These are phyloP conservation scores for Galeruca laticollis DNA, from an alignment of 2,888 invertebrate species.

Conservation along the genomic window DNA sequence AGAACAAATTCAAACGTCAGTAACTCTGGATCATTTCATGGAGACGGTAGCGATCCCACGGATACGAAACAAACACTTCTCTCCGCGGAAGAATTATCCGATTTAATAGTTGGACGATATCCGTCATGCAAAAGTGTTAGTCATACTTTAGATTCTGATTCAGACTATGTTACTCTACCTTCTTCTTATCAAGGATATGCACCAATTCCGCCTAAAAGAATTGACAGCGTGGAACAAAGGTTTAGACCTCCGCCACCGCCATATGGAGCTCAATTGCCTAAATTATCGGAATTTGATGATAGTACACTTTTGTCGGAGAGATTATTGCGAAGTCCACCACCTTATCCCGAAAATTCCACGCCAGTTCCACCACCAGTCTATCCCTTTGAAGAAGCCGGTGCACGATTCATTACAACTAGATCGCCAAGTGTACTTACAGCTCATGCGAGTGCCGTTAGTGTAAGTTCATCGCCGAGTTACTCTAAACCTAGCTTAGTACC, in stretches of 20 bases:
- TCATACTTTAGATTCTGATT: slow-evolving; percentile 88
- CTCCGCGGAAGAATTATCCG: slow-evolving; percentile 86
- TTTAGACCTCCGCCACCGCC: slow-evolving; percentile 68
- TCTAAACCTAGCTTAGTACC: slow-evolving; percentile 67
- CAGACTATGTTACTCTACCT: slow-evolving; percentile 88
- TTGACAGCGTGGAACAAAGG: slow-evolving; percentile 71
- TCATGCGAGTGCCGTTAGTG: slow-evolving; percentile 77
- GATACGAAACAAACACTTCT: slow-evolving; percentile 81
- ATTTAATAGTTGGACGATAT: slow-evolving; percentile 86
- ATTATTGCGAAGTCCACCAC: slow-evolving; percentile 74
- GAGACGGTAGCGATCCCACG: slow-evolving; percentile 90
- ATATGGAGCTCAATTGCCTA: slow-evolving; percentile 61
- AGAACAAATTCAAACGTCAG: slow-evolving; percentile 85
- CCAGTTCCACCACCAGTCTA: slow-evolving; percentile 73
- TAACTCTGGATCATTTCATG: slow-evolving; percentile 83
- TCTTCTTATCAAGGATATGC: slow-evolving; percentile 67
- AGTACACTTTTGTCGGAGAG: slow-evolving; percentile 55
- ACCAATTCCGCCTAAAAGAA: slow-evolving; percentile 78
- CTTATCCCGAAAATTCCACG: slow-evolving; percentile 70
- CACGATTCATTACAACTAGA: slow-evolving; percentile 81
- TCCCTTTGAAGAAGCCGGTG: slow-evolving; percentile 78
- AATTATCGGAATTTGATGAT: slow-evolving; percentile 57
- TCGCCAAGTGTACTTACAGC: slow-evolving; percentile 83
- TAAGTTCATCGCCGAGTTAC: slow-evolving; percentile 73
- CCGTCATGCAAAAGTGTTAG: slow-evolving; percentile 84